Base-by-base conservation (phyloP, 2,113 vertebrate genomes). In the Cinclus mexicanus region DNA sequence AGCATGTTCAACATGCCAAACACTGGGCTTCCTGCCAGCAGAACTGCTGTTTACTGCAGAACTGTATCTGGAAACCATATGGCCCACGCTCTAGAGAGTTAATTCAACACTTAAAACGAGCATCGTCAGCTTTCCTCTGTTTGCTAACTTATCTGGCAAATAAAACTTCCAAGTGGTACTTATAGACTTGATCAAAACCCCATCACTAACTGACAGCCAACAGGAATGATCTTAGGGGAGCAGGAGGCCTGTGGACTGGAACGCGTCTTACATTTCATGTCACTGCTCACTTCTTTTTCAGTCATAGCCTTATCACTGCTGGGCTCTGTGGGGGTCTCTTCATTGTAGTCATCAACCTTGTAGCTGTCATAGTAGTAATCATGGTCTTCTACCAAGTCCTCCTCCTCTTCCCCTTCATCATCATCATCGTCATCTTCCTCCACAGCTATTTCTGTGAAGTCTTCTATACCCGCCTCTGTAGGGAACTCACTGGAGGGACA, bases 211-310 rank as follows among this genome's bases (percentile, higher is more conserved):
- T 17, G 46, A 70, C 37, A 93, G 68, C 26, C 41, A 26, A 42
- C 20, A 37, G 24, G 49, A 57, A 90, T 0, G 6, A 80, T 53
- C 46, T 28, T 44, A 39, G 21, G 26, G 63, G 56, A 88, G 71
- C 7, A 35, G n/a, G 57, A 70, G 52, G 59, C 24, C 31, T 9
- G 4, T 5, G 28, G 64, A 70, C 52, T 44, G 12, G 50, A 57
- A 67, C 0, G 23, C 6, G 22, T 46, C 95, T 97, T 98, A 99
- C 99, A 99, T 99, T 99, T 99, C 65, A 99, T 98, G 29, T 99
- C 98, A 4, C 98, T 98, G 75, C 98, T 94, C 64, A 98, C 97
- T 94, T 98, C 99, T 75, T 98, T 98, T 29, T 98, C 98, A 1
- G 97, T 91, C 33, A 92, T 80, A 28, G 98, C 94, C 42, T 93